Base-by-base conservation (phyloP, 1,140 invertebrate genomes). In the Chelonus insularis region DNA sequence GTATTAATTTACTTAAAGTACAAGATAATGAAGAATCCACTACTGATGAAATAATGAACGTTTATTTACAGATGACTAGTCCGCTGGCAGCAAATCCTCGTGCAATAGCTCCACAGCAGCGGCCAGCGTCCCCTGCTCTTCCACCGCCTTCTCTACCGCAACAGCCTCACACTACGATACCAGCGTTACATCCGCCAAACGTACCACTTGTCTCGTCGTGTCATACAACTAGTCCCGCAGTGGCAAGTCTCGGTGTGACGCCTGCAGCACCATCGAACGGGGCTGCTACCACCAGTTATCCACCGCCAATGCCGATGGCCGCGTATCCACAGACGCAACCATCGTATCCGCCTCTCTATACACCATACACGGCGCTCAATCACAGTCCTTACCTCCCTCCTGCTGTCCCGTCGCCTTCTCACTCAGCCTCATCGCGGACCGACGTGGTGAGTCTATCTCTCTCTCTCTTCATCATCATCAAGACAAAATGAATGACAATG, bases 281-380 rank as follows among this genome's bases (percentile, higher is more conserved):
- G 29, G 74, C 83, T 37, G 77, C 83, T 4, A 83, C 52, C 12
- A 78, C 77, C 12, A 80, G 70, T 58, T 78, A 82, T 64, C 73
- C 80, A 32, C 79, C 81, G 21, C 76, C 73, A 18, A 65, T 83
- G 57, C 82, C 82, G 21, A 83, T 84, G 78, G 80, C 83, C 12
- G 83, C 83, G 52, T 85, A 84, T 66, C 80, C 85, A 1, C 86
- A 86, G 61, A 86, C 86, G 8, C 85, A 86, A 36, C 81, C 85
- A 2, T 83, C 86, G 45, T 89, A 89, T 73, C 85, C 87, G 32
- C 84, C 89, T 16, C 80, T 91, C 41, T 92, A 91, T 70, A 86
- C 89, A 0, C 89, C 90, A 0, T 91, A 91, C 68, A 86, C 86
- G 48, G 85, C 84, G 32, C 74, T 89, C 37, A 85, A 87, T 69